Percentiles rank a stretch among this genome's conserved stretches.
Evolutionary conservation across 2,888 invertebrate species (phyloP).

Genomic region (Scaptomyza flava): DNA sequence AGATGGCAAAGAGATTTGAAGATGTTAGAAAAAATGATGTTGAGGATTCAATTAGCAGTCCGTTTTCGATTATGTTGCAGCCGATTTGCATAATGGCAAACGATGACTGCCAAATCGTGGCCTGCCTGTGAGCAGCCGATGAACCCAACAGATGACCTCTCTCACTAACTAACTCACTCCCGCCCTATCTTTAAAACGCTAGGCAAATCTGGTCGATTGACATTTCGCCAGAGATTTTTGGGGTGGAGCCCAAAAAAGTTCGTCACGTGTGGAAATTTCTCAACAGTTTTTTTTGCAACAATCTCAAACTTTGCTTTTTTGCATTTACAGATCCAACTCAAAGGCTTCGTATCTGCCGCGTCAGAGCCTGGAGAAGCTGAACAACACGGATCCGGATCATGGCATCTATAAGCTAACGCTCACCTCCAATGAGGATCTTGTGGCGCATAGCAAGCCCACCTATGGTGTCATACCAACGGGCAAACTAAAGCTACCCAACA

Average conservation of each 20-base stretch:
- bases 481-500: slow-evolving; percentile 83
- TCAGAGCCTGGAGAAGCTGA: slow-evolving; percentile 88
- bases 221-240: slow-evolving; percentile 31
- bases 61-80: slow-evolving; percentile 32
- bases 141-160: slow-evolving; percentile 42
- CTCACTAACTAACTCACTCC: not conserved
- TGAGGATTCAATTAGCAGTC: slow-evolving; percentile 58
- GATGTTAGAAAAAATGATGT: slow-evolving; percentile 6
- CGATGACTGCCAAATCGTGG: slow-evolving; percentile 43
- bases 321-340: slow-evolving; percentile 89
- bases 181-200: not conserved
- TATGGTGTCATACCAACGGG: slow-evolving; percentile 67
- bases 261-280: slow-evolving; percentile 8
- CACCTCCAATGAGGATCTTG: slow-evolving; percentile 87
- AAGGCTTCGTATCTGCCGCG: slow-evolving; percentile 91
- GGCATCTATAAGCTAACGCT: slow-evolving; percentile 91
- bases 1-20: slow-evolving; percentile 8
- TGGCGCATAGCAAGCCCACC: slow-evolving; percentile 72
- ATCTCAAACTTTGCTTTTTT: not conserved
- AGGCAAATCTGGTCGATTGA: slow-evolving; percentile 24
- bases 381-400: slow-evolving; percentile 88
- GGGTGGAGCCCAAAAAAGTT: slow-evolving; percentile 36
- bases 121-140: slow-evolving; percentile 38
- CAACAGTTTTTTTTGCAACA: slow-evolving; percentile 1
- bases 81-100: slow-evolving; percentile 48